phyloP scores from a whole-genome alignment of 2,888 invertebrate genomes.

The Eupithecia tripunctaria region DNA sequence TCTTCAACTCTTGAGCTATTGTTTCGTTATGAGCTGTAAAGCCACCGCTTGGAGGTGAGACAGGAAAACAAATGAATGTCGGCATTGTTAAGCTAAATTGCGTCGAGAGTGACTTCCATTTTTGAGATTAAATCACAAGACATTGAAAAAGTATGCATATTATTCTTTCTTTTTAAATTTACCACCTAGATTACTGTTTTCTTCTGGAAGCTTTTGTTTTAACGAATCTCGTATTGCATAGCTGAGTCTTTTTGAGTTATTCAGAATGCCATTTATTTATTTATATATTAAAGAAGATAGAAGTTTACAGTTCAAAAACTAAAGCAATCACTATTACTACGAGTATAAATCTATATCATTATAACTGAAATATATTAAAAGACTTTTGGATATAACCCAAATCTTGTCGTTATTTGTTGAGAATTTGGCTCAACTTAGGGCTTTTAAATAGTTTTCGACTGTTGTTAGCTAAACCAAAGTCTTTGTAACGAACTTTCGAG shows the following conservation, averaged over 20 bases:
- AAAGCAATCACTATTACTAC: too few relatives aligned
- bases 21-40: conserved; percentile 39
- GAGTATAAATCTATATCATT: too few relatives aligned
- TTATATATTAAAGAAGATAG: too few relatives aligned
- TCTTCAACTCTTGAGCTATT: conserved; percentile 14
- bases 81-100: conserved; percentile 52
- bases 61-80: conserved; percentile 66
- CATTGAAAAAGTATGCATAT: conserved; percentile 28
- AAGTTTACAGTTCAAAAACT: too few relatives aligned
- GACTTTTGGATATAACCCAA: too few relatives aligned
- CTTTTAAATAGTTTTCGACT: background rate
- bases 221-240: background rate
- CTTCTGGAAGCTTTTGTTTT: background rate
- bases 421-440: background rate
- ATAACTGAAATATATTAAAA: too few relatives aligned
- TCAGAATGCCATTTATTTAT: background rate
- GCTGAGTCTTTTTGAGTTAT: background rate
- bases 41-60: conserved; percentile 53
- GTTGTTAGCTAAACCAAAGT: background rate
- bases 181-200: background rate
- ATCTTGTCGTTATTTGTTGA: too few relatives aligned
- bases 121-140: conserved; percentile 41
- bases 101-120: conserved; percentile 34
- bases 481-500: background rate
- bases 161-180: conserved; percentile 30